Conservation (phyloP, 2,888 invertebrate genomes). For the Drosophila parthenogenetica region DNA sequence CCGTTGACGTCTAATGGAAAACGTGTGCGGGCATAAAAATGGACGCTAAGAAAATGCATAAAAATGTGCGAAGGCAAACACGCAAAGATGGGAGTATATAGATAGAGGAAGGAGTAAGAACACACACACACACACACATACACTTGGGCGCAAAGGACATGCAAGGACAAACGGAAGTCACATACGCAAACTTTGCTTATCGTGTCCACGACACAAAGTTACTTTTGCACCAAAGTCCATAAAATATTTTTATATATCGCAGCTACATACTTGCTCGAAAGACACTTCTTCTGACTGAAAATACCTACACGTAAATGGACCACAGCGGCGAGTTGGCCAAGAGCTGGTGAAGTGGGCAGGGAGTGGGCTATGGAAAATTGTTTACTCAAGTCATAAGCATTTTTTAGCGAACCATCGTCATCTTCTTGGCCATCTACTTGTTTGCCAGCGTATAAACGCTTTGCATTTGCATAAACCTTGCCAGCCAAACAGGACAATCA, state of each 20-base stretch:
- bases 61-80: conserved; percentile 69
- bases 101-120: conserved; percentile 3
- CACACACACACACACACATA: conserved; percentile 2
- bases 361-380: conserved; percentile 62
- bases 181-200: conserved; percentile 73
- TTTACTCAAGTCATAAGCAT: conserved; percentile 80
- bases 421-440: conserved; percentile 54
- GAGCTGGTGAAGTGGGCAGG: background rate
- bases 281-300: conserved; percentile 24
- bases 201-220: conserved; percentile 70
- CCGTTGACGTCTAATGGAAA: conserved; percentile 82
- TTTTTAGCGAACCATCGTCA: conserved; percentile 71
- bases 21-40: conserved; percentile 84
- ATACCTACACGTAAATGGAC: conserved; percentile 74
- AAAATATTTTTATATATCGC: conserved; percentile 70
- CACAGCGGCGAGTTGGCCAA: conserved; percentile 5
- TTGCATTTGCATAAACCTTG: conserved; percentile 74
- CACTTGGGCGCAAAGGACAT: conserved; percentile 53
- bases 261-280: conserved; percentile 22
- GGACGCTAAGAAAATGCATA: conserved; percentile 83
- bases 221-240: conserved; percentile 74
- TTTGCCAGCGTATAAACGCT: conserved; percentile 71
- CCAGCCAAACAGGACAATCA: conserved; percentile 37
- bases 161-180: conserved; percentile 77
- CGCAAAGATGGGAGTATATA: background rate